These are phyloP conservation scores for Phoenicopterus ruber DNA, from an alignment of 2,113 vertebrate species.

Conservation along the genomic window DNA sequence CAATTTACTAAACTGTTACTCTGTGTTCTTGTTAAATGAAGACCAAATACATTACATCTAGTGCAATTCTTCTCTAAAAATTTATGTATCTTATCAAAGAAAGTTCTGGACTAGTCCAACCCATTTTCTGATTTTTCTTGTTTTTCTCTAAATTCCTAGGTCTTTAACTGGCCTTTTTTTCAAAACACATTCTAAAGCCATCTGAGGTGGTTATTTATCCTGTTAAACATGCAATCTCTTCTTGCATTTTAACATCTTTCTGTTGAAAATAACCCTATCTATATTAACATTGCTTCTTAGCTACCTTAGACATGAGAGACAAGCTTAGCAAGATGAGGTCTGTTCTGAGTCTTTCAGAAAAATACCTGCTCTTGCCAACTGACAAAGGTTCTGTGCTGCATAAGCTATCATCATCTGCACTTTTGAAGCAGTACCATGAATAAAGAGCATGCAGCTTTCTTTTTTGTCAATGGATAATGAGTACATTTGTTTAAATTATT, in stretches of 20 bases:
- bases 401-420: not conserved
- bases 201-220: not conserved
- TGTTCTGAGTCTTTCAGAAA: not conserved
- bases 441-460: not conserved
- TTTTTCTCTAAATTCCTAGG: not conserved
- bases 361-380: not conserved
- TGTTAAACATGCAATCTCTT: not conserved
- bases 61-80: not conserved
- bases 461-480: accelerated
- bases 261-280: not conserved
- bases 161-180: not conserved
- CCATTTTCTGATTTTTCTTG: not conserved
- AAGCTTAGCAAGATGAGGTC: not conserved
- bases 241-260: not conserved
- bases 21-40: not conserved
- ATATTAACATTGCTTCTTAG: not conserved
- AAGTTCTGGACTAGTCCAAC: not conserved
- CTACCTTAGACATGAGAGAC: not conserved
- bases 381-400: not conserved
- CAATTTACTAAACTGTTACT: not conserved
- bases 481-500: not conserved
- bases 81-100: not conserved
- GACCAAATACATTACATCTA: not conserved
- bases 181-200: not conserved
- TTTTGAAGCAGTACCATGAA: too few species aligned